Evolutionary conservation across 2,113 vertebrate genomes (phyloP), one percentile per base, ranked within the genome.

Genomic region (Lamprologus tigripictilis): DNA sequence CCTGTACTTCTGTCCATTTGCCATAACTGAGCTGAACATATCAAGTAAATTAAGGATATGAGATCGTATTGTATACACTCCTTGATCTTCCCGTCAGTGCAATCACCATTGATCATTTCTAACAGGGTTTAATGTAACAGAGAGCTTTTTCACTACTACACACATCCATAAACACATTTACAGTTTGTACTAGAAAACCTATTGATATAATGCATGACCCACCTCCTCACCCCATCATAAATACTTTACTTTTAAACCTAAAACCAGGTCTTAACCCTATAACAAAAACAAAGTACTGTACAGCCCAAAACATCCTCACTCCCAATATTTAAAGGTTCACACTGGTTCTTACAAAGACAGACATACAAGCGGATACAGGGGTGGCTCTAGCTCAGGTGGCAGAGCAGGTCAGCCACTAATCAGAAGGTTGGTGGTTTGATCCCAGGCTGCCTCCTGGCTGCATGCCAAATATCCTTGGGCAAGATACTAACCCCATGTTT

Each of bases 61-160:
- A 79, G 83, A 81, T 47, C 10, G 13, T 55, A 79, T 40, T 40
- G 21, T 61, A 63, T 71, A 55, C n/a, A 33, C 26, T n/a, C 76
- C 84, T 58, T 37, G 49, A 82, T 71, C 71, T 68, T 63, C 66
- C 83, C 45, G 51, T 83, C 49, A 87, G 14, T 90, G 73, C 61
- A 83, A 80, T 89, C 61, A 86, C 51, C 87, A 86, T 68, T 90
- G 73, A 93, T 92, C 76, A 89, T 78, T 83, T 87, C 28, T 88
- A 88, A 92, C 57, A 68, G 78, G 55, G 68, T 84, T 86, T 86
- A 89, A 91, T 81, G 68, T 85, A 90, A 26, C 82, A 57, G 8
- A 45, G 26, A 83, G 71, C 88, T 45, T 55, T 13, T 17, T 42
- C 61, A 28, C 19, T 42, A 71, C 53, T 23, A 31, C 58, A 66